A percentile compares a stretch with the other conserved stretches of the same genome.
Conservation (phyloP, 2,113 vertebrate species). For the Colius striatus region DNA sequence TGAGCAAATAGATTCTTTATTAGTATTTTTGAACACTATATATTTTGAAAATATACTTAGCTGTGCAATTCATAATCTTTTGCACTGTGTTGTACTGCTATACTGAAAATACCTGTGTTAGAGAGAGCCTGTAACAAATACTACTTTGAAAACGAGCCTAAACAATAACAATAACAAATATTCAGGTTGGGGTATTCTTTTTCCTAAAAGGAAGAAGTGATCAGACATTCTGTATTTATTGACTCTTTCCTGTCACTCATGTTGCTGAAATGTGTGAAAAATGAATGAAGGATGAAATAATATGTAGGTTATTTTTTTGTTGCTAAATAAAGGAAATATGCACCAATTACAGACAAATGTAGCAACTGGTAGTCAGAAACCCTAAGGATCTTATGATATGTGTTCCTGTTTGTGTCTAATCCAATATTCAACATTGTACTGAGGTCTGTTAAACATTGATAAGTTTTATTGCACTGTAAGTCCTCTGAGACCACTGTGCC, state of each 20-base stretch:
- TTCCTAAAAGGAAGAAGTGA: neutral
- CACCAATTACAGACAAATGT: slow-evolving; percentile 44
- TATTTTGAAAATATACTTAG: slow-evolving; percentile 15
- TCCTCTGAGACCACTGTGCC: slow-evolving; percentile 59
- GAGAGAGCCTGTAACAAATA: slow-evolving; percentile 7
- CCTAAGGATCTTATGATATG: slow-evolving; percentile 47
- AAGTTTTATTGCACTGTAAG: slow-evolving; percentile 61
- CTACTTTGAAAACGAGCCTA: slow-evolving; percentile 18
- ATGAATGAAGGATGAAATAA: neutral
- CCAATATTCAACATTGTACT: slow-evolving; percentile 75
- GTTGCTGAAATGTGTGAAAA: neutral
- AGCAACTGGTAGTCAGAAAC: slow-evolving; percentile 62
- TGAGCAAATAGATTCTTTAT: slow-evolving; percentile 1
- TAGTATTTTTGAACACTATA: slow-evolving; percentile 6
- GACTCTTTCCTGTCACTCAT: neutral
- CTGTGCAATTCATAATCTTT: neutral
- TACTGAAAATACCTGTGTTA: slow-evolving; percentile 15
- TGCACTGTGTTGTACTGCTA: neutral
- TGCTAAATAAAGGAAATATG: neutral
- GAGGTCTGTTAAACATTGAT: slow-evolving; percentile 78
- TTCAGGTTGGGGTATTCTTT: no score
- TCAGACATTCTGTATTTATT: neutral
- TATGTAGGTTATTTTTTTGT: neutral
- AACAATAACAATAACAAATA: neutral
- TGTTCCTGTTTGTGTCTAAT: slow-evolving; percentile 73